Evolutionary conservation across 2,797 vertebrate genomes (phyloP), one percentile per base, ranked within the genome.

Genomic region (Liparis tanakae): DNA sequence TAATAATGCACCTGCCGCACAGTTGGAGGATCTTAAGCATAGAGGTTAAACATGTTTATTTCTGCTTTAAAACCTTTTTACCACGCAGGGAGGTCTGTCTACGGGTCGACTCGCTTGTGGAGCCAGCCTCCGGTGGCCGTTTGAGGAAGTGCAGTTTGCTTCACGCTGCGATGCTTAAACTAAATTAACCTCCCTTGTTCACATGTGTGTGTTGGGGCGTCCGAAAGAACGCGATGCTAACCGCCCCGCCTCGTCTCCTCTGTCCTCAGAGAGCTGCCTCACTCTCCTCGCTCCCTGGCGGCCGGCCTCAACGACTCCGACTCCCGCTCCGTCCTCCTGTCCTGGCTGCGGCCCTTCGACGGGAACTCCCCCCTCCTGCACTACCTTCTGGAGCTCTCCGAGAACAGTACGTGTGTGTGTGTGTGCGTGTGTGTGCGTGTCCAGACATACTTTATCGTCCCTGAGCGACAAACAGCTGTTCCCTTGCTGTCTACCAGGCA

Each of bases 341-440:
- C 96, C 87, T 99, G 97, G 97, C 95, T 99, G 3, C 95, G 96
- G 0, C 96, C 97, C 69, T 99, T 98, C 3, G 96, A 99, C 4
- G 98, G 97, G 46, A 99, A 98, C 94, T 98, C 97, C 74, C 97
- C 96, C 0, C 94, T 99, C 3, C 95, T 98, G 20, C 88, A 95
- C 89, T 99, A 98, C 81, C 92, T 96, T 57, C 95, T 98, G 43
- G 97, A 99, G 91, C 94, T 98, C 64, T 98, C 97, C 0, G 97
- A 98, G 87, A 99, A 99, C 95, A 98, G 98, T 99, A 91, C 86
- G 96, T 96, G 22, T 74, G 20, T 30, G 48, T 62, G 74, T 80
- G 72, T 58, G 48, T 61, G 51, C 59, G 74, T 80, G 72, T 46
- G 54, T 61, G 51, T 62, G 76, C 54, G 51, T 62, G 46, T 58